These are phyloP conservation scores for Tortrix viridana DNA, from an alignment of 2,888 invertebrate species.

Conservation along the genomic window DNA sequence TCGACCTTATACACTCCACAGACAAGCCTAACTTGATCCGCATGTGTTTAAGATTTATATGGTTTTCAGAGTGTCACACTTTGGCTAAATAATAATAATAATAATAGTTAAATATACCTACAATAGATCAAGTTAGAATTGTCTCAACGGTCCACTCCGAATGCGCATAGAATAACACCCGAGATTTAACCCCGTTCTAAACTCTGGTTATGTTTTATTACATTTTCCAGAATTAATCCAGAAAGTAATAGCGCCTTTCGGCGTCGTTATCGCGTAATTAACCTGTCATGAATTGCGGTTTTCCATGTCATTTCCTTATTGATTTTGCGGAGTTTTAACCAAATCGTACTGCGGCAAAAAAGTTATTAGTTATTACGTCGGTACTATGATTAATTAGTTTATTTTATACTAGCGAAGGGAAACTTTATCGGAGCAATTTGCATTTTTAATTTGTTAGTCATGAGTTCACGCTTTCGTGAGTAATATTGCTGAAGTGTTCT, in stretches of 20 bases:
- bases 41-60: too few species aligned
- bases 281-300: constrained; percentile 25
- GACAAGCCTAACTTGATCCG: too few species aligned
- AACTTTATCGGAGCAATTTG: too few species aligned
- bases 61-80: too few species aligned
- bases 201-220: background rate
- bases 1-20: too few species aligned
- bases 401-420: background rate
- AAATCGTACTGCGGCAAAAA: constrained; percentile 19
- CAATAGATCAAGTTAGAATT: too few species aligned
- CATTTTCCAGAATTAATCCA: background rate
- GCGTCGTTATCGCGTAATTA: constrained; percentile 26
- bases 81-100: too few species aligned
- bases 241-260: background rate
- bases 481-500: too few species aligned
- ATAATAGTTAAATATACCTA: too few species aligned
- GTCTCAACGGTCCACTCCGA: too few species aligned
- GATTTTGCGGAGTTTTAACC: constrained; percentile 13
- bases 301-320: constrained; percentile 23
- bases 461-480: background rate
- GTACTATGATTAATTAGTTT: constrained; percentile 22
- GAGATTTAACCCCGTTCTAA: background rate
- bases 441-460: background rate
- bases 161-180: too few species aligned
- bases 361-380: constrained; percentile 21